These are phyloP conservation scores for Steinernema scapterisci DNA, from an alignment of 2,888 invertebrate species.

Conservation along the genomic window DNA sequence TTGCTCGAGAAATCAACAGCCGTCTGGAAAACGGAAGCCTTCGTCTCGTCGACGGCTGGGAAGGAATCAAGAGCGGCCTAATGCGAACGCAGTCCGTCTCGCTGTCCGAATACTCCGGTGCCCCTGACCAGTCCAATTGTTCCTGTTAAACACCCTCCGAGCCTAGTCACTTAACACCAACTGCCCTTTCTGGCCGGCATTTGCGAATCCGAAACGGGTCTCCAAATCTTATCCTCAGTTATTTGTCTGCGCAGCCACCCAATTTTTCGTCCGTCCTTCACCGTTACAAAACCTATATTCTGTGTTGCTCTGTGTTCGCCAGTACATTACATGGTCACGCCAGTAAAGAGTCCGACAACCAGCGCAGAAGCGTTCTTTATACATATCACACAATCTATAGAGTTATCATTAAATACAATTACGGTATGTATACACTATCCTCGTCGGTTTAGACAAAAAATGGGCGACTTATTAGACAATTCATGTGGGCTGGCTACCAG, in stretches of 20 bases:
- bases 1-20: slow-evolving; percentile 59
- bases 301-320: too few species aligned
- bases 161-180: slow-evolving; percentile 23
- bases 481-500: background rate
- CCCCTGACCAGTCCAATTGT: slow-evolving; percentile 41
- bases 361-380: background rate
- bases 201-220: slow-evolving; percentile 23
- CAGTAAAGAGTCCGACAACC: too few species aligned
- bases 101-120: slow-evolving; percentile 55
- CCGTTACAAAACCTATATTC: too few species aligned
- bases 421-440: background rate
- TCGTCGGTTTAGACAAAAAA: too few species aligned
- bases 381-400: slow-evolving; percentile 9
- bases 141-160: slow-evolving; percentile 46
- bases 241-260: background rate
- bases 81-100: slow-evolving; percentile 61
- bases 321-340: too few species aligned
- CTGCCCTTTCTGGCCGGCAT: slow-evolving; percentile 6
- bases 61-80: slow-evolving; percentile 52
- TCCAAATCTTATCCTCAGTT: slow-evolving; percentile 6
- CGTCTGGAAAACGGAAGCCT: slow-evolving; percentile 54
- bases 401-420: background rate
- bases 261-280: too few species aligned
- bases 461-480: background rate
- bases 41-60: slow-evolving; percentile 62